Evolutionary conservation across 2,113 vertebrate species (phyloP).

Genomic region (Eulacestoma nigropectus): DNA sequence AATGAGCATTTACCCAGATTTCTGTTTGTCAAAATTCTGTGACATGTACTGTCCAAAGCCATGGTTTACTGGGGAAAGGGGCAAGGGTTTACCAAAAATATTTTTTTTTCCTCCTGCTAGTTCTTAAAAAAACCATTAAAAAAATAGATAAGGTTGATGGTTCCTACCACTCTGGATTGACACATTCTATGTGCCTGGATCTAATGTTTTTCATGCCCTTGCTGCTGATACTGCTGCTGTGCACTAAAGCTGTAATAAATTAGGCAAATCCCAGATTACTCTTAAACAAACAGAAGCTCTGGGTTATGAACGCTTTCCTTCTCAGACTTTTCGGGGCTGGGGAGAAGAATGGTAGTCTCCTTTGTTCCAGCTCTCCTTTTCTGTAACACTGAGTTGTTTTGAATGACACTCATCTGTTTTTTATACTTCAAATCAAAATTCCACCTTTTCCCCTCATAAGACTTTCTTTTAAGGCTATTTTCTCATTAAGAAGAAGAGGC

Average conservation of each 20-base stretch:
- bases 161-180: neutral
- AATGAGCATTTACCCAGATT: neutral
- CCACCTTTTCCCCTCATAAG: accelerated
- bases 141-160: neutral
- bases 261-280: slow-evolving; percentile 24
- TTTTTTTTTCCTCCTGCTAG: neutral
- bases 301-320: neutral
- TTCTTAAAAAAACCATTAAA: neutral
- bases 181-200: neutral
- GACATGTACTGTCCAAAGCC: neutral
- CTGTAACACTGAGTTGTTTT: neutral
- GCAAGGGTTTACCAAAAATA: neutral
- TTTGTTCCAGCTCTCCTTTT: neutral
- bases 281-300: neutral
- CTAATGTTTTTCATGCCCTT: slow-evolving; percentile 16
- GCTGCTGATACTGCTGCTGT: neutral
- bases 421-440: neutral
- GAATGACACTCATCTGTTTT: neutral
- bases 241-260: slow-evolving; percentile 20
- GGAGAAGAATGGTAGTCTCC: neutral
- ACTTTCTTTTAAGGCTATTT: neutral
- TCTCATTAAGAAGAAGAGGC: neutral
- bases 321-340: neutral
- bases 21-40: neutral
- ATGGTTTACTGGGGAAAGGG: neutral